Evolutionary conservation across 2,113 vertebrate genomes (phyloP).

Genomic region (Entomyzon cyanotis): DNA sequence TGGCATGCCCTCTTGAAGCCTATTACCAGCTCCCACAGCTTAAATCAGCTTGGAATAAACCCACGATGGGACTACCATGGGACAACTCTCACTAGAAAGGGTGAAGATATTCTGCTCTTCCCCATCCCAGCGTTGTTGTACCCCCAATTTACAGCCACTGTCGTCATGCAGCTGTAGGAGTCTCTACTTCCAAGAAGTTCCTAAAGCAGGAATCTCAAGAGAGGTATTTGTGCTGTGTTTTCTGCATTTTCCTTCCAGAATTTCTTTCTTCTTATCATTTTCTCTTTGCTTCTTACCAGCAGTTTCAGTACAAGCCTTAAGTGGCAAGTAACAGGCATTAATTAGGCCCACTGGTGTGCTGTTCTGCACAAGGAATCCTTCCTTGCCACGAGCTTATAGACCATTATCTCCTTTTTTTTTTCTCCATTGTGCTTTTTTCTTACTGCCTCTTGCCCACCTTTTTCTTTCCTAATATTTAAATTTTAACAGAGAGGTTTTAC

Average conservation of each 20-base stretch:
- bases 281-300: background rate
- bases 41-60: background rate
- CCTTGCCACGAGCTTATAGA: background rate
- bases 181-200: background rate
- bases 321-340: background rate
- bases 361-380: background rate
- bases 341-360: background rate
- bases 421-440: background rate
- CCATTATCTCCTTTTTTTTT: background rate
- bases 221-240: background rate
- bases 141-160: background rate
- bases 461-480: conserved; percentile 9
- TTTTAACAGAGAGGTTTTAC: background rate
- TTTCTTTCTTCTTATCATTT: background rate
- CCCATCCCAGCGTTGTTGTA: background rate
- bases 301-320: background rate
- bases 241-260: background rate
- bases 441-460: background rate
- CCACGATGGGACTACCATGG: background rate
- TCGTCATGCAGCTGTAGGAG: background rate
- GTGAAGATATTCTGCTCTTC: background rate
- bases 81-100: background rate
- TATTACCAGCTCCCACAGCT: background rate
- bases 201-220: background rate
- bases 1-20: background rate